Conservation (phyloP, 2,888 invertebrate species). For the Brenthis ino region DNA sequence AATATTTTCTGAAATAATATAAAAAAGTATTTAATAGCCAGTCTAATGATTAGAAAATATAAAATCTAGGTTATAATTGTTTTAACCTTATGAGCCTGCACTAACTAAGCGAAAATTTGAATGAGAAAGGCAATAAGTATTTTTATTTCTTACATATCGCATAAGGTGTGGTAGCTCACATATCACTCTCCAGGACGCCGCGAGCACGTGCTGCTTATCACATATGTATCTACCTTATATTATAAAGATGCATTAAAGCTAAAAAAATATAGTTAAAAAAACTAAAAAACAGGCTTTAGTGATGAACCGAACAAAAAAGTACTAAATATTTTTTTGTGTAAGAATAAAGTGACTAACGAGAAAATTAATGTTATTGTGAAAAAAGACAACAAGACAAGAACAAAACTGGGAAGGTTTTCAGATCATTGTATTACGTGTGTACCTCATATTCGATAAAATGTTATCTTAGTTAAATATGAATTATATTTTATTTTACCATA, state of each 20-base stretch:
- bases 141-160: neutral
- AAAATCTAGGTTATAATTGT: neutral
- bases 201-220: slow-evolving; percentile 3
- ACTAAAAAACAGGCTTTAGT: too few species aligned
- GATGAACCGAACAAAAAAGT: too few species aligned
- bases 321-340: too few species aligned
- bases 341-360: too few species aligned
- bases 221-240: neutral
- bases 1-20: too few species aligned
- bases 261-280: too few species aligned
- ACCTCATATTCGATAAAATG: neutral
- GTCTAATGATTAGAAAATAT: neutral
- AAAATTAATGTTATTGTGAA: too few species aligned
- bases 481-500: slow-evolving; percentile 5
- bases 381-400: too few species aligned
- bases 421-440: too few species aligned
- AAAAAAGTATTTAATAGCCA: too few species aligned
- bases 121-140: neutral
- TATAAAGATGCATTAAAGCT: too few species aligned
- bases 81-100: neutral
- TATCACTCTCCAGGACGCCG: slow-evolving; percentile 1
- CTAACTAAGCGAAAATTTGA: neutral
- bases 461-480: slow-evolving; percentile 17
- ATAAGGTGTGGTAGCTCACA: neutral
- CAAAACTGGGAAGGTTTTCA: too few species aligned